Base-by-base conservation (phyloP, 2,888 invertebrate species). In the Ethmia dodecea region DNA sequence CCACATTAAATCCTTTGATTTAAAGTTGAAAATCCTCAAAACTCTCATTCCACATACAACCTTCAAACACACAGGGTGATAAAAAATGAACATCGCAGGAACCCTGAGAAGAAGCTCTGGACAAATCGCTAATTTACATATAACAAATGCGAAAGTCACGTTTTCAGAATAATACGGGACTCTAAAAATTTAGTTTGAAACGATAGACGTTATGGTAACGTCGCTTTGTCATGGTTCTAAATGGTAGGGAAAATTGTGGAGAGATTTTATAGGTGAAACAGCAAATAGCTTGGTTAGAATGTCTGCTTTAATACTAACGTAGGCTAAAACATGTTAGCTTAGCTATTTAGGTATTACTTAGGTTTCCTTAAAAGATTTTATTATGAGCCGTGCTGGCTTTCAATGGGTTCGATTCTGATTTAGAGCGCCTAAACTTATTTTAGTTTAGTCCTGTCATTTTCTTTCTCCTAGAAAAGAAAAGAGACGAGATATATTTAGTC, bases 111-210 rank as follows among this genome's bases (percentile, higher is more conserved):
- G 55, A 57, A 52, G 57, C 45, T 46, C 51, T 51, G 69, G 64
- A 84, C 83, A 86, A 81, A 86, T 81, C 74, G 74, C 79, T 81
- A 78, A 86, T 86, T 86, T 86, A 79, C 86, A 86, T 87, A 81
- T 76, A 84, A 87, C 87, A 86, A 86, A 87, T 84, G 71, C 83
- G 76, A 68, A 60, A 81, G 87, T 87, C 86, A 87, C 86, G 87
- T 78, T 81, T 76, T 70, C 60, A 61, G 67, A 69, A 63, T 60
- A 80, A 86, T 15, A 29, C 29, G 15, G 35, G 9, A 32, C 20
- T 22, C 16, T 30, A 33, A 39, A 83, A 84, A 78, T 75, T 67
- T 60, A 67, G 68, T 73, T 65, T 62, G 45, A 54, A 52, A 42
- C 52, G 51, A 54, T 42, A 37, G 42, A 37, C 35, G 38, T 40